Evolutionary conservation across 2,797 vertebrate genomes (phyloP).

Genomic region (Threskiornis aethiopicus): DNA sequence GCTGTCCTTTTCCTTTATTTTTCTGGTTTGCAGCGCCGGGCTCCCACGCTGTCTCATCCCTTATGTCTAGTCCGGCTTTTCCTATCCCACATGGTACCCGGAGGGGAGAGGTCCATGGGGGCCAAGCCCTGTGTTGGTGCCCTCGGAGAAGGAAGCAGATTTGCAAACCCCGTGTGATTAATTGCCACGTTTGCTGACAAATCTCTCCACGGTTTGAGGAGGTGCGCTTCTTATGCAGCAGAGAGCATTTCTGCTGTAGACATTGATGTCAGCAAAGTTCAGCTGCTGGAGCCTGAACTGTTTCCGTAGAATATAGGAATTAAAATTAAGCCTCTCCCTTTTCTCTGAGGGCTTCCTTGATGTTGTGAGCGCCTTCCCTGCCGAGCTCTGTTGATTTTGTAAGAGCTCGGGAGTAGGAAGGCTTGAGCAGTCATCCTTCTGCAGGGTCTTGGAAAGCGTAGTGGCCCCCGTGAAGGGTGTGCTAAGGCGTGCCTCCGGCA

Average conservation of each 20-base stretch:
- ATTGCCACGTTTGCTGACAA: not conserved
- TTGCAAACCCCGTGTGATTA: not conserved
- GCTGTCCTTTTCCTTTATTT: not conserved
- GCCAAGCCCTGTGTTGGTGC: rapidly evolving
- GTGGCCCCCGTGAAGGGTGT: rapidly evolving
- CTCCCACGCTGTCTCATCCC: not conserved
- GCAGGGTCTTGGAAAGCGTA: rapidly evolving
- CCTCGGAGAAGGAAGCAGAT: rapidly evolving
- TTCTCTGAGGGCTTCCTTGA: not conserved
- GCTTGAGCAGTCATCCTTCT: not conserved
- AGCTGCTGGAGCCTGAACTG: not conserved
- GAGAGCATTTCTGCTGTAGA: not conserved
- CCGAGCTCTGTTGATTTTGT: not conserved
- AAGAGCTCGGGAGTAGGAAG: not conserved
- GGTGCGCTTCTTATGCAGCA: not conserved
- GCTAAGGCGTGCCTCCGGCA: not conserved
- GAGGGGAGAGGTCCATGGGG: not conserved
- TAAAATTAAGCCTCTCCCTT: not conserved
- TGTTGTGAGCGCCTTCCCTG: not conserved
- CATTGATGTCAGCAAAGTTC: not conserved
- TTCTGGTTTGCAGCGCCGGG: not conserved
- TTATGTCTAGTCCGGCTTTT: not conserved
- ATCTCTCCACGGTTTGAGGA: not conserved
- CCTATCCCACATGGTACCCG: rapidly evolving
- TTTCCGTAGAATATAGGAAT: not conserved